Percentiles rank a stretch among this genome's conserved stretches.
phyloP scores from a whole-genome alignment of 2,888 invertebrate genomes.

The Portevinia maculata region DNA sequence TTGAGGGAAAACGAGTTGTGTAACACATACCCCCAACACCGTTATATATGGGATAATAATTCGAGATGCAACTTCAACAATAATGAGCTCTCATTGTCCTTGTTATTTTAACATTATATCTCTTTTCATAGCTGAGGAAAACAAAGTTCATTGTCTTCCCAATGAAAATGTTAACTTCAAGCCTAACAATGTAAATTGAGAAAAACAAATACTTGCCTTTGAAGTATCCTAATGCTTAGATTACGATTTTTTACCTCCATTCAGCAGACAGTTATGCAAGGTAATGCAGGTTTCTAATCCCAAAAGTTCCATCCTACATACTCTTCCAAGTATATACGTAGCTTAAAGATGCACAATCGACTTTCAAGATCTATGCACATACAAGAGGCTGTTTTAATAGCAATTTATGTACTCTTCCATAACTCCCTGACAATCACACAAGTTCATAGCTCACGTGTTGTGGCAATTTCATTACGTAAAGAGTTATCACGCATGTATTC shows the following conservation, averaged over 20 bases:
- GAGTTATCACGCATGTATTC: too few relatives aligned
- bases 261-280: background rate
- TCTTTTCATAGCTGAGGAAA: too few relatives aligned
- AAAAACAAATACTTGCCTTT: too few relatives aligned
- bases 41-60: too few relatives aligned
- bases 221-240: too few relatives aligned
- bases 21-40: background rate
- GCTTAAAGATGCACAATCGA: background rate
- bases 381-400: conserved; percentile 8
- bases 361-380: conserved; percentile 4
- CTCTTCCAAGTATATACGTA: background rate
- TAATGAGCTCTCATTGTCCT: background rate
- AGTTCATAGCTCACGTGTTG: conserved; percentile 14
- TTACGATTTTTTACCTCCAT: background rate
- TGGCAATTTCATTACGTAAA: conserved; percentile 26
- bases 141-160: too few relatives aligned
- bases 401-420: conserved; percentile 24
- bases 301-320: background rate
- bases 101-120: too few relatives aligned
- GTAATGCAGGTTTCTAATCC: background rate
- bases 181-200: too few relatives aligned
- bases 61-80: background rate
- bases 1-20: too few relatives aligned
- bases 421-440: conserved; percentile 34
- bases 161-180: too few relatives aligned